These are phyloP conservation scores for Parelbella ahira DNA, from an alignment of 2,888 invertebrate genomes.

Conservation along the genomic window DNA sequence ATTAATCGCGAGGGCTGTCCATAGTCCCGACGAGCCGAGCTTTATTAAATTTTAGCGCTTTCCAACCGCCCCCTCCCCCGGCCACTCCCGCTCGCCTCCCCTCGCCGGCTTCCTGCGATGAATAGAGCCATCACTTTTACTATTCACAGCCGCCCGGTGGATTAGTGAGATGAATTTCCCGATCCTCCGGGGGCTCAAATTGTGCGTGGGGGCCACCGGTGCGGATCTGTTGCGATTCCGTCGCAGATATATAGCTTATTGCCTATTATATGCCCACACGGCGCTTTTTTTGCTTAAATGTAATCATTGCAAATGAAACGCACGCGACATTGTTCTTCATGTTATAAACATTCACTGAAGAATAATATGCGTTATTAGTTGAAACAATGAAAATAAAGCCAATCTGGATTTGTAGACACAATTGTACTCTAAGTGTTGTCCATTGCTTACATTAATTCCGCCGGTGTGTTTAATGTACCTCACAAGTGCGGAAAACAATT, in stretches of 20 bases:
- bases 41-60: slow-evolving; percentile 81
- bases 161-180: slow-evolving; percentile 76
- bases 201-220: slow-evolving; percentile 56
- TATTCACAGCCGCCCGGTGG: slow-evolving; percentile 68
- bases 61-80: slow-evolving; percentile 39
- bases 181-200: slow-evolving; percentile 60
- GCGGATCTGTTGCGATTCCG: slow-evolving; percentile 52
- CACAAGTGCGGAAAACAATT: no score
- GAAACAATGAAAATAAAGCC: no score
- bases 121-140: slow-evolving; percentile 79
- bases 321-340: no score
- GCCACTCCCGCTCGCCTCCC: slow-evolving; percentile 17
- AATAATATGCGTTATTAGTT: no score
- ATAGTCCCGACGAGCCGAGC: slow-evolving; percentile 49
- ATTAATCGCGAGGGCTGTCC: slow-evolving; percentile 73
- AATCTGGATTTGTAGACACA: no score
- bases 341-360: no score
- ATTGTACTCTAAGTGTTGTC: no score
- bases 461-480: no score
- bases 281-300: slow-evolving; percentile 10
- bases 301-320: slow-evolving; percentile 14
- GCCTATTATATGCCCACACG: slow-evolving; percentile 27
- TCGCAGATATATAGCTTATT: slow-evolving; percentile 44
- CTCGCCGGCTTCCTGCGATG: slow-evolving; percentile 45
- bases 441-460: no score